Conservation (phyloP, 1,140 invertebrate genomes). For the Heliconius nattereri region DNA sequence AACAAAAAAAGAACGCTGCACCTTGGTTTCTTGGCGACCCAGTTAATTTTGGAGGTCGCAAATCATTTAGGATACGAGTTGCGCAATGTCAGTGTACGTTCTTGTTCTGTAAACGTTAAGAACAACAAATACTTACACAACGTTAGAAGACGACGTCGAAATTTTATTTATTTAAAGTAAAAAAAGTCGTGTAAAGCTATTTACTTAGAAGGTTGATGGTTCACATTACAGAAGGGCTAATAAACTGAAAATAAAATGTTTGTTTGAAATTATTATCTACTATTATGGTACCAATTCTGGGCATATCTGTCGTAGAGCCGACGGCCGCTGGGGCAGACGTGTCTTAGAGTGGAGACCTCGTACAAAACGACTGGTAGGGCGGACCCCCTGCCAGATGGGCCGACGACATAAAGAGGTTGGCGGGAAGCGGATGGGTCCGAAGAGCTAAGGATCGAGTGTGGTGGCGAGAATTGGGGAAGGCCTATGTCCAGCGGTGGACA, state of each 20-base stretch:
- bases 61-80: conserved; percentile 40
- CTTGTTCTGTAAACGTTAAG: not conserved
- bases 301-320: too few relatives aligned
- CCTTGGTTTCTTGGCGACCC: conserved; percentile 45
- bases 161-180: too few relatives aligned
- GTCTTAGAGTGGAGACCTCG: too few relatives aligned
- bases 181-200: not conserved
- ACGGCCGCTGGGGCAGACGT: too few relatives aligned
- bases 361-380: too few relatives aligned
- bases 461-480: too few relatives aligned
- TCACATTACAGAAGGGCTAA: not conserved
- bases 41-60: conserved; percentile 48
- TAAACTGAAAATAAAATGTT: not conserved
- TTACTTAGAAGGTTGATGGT: not conserved
- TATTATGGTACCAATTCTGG: not conserved
- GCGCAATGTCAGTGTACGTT: conserved; percentile 23
- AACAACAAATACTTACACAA: not conserved
- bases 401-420: too few relatives aligned
- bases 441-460: too few relatives aligned
- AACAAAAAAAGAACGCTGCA: conserved; percentile 38
- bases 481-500: too few relatives aligned
- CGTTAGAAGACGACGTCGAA: not conserved
- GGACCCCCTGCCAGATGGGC: too few relatives aligned
- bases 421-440: too few relatives aligned
- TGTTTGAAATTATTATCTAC: not conserved